Base-by-base conservation (phyloP, 2,797 vertebrate species). In the Lepilemur ruficaudatus region DNA sequence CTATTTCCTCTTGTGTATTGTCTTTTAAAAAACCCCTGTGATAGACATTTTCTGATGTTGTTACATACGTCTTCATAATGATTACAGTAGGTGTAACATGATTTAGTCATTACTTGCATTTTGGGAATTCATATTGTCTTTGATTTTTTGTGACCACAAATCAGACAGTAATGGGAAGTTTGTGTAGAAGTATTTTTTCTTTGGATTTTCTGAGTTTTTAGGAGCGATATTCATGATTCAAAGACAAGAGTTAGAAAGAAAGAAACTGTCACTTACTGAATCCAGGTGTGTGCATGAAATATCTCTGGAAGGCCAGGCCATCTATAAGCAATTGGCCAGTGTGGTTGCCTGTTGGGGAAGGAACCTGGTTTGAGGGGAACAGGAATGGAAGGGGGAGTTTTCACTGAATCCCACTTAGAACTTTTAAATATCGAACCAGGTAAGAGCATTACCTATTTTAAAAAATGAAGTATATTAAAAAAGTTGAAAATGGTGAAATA, bases 161-260 rank as follows among this genome's bases (percentile, higher is more conserved):
- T 87, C 59, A 92, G 46, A 41, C 55, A 84, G 25, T 61, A 55
- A 85, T 93, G 57, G 87, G 23, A 96, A 72, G 28, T 91, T 87
- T 59, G 4, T 85, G 7, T 70, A 55, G 69, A 89, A 84, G 50
- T 90, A 50, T 35, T 65, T 86, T 93, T 87, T 76, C 46, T 88
- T 96, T 67, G 38, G 14, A 73, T 73, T 89, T 95, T 81, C 22
- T 70, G 61, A 86, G 18, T 50, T 94, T 84, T 91, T 92, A 91
- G 87, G 79, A 91, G 67, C 11, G 9, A 57, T 32, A 83, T 20
- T 97, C 55, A 92, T 73, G 48, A 73, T 83, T 93, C 79, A 83
- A 84, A 93, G 75, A 48, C 20, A 59, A 46, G 55, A 38, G 0
- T 43, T 80, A 70, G 38, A 81, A 86, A 85, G 95, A 78, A 82